Evolutionary conservation across 1,140 invertebrate species (phyloP).

Genomic region (Chironomus striatipennis): DNA sequence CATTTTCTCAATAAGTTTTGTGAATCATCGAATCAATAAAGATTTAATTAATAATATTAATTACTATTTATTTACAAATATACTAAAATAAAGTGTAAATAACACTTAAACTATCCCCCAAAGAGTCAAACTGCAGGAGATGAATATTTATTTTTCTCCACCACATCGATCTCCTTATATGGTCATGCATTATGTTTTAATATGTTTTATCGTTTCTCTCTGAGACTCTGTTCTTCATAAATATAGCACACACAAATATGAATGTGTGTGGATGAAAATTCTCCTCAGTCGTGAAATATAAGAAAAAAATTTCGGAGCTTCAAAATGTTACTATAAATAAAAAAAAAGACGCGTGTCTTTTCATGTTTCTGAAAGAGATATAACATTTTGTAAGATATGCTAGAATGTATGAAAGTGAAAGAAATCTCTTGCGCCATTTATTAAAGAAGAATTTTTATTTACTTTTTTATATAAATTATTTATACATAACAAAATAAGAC

Average conservation of each 20-base stretch:
- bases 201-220: not conserved
- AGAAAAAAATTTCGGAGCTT: not conserved
- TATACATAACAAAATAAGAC: slow-evolving; percentile 22
- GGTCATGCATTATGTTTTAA: slow-evolving; percentile 8
- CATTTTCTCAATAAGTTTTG: too few species aligned
- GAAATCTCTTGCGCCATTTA: slow-evolving; percentile 23
- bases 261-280: not conserved
- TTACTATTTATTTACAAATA: too few species aligned
- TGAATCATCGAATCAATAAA: too few species aligned
- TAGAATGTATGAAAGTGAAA: not conserved
- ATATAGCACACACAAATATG: slow-evolving; percentile 3
- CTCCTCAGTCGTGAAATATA: not conserved
- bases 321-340: slow-evolving; percentile 8
- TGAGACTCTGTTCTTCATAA: not conserved
- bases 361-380: not conserved
- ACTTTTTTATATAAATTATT: slow-evolving; percentile 7
- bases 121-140: slow-evolving; percentile 4
- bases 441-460: slow-evolving; percentile 24
- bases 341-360: not conserved
- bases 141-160: not conserved
- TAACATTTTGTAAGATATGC: not conserved
- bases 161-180: not conserved
- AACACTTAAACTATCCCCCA: not conserved
- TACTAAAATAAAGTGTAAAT: too few species aligned
- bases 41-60: too few species aligned